Percentiles rank a stretch among this genome's conserved stretches.
phyloP scores from a whole-genome alignment of 64 coral and sea anemone genomes.

The Astreopora myriophthalma region DNA sequence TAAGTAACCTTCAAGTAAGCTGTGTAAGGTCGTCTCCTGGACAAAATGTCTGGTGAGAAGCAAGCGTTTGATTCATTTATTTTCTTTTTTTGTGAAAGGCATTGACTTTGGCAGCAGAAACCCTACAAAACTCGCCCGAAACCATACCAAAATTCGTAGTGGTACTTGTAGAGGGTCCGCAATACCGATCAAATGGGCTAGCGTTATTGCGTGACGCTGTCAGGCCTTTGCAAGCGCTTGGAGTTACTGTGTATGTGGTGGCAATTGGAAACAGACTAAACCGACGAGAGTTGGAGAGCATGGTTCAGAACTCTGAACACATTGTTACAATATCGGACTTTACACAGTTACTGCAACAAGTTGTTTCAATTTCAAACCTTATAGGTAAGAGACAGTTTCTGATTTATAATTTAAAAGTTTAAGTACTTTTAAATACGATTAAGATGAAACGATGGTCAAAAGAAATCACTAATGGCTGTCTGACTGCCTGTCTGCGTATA shows the following conservation, averaged over 20 bases:
- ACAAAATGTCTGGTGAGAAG: too few relatives aligned
- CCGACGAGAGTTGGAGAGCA: conserved; percentile 16
- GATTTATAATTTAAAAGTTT: neutral
- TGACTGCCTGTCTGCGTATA: too few relatives aligned
- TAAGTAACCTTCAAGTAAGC: too few relatives aligned
- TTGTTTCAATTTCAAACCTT: conserved; percentile 53
- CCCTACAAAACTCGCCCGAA: conserved; percentile 30
- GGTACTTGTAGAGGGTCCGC: conserved; percentile 58
- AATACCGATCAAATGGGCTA: conserved; percentile 1
- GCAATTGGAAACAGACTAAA: conserved; percentile 67
- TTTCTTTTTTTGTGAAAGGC: conserved; percentile 2
- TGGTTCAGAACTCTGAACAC: conserved; percentile 66
- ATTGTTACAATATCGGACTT: conserved; percentile 64
- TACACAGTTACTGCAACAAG: conserved; percentile 48
- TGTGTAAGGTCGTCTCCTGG: too few relatives aligned
- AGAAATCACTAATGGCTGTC: too few relatives aligned
- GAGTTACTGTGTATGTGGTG: conserved; percentile 65
- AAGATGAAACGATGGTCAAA: too few relatives aligned
- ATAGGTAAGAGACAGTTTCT: conserved; percentile 45
- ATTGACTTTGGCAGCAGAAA: conserved; percentile 10
- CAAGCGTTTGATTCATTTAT: neutral
- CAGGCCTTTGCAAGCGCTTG: conserved; percentile 60
- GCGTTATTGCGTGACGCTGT: conserved; percentile 51
- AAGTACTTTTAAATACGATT: too few relatives aligned
- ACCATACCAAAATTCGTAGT: conserved; percentile 67